These are phyloP conservation scores for Euphonia xanthogaster DNA, from an alignment of 2,797 vertebrate genomes.

Conservation along the genomic window DNA sequence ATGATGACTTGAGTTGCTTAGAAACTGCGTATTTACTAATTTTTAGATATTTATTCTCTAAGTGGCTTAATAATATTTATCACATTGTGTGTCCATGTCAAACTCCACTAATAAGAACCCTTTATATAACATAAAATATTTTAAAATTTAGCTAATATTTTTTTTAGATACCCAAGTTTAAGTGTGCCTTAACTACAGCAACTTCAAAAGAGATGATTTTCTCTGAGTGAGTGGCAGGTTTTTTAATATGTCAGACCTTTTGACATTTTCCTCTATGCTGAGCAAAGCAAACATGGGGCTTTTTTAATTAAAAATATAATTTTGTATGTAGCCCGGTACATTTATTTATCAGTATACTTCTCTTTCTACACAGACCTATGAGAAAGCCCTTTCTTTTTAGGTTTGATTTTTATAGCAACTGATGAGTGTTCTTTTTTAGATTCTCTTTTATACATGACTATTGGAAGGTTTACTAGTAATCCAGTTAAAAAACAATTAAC, in stretches of 20 bases:
- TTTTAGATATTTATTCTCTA: neutral
- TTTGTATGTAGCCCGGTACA: neutral
- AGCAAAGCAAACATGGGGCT: accelerated
- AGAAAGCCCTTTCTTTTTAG: neutral
- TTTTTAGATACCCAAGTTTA: neutral
- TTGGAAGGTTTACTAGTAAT: neutral
- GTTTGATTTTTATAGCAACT: neutral
- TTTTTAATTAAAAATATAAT: neutral
- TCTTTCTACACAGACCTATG: neutral
- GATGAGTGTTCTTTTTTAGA: neutral
- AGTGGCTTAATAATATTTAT: neutral
- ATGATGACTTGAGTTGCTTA: neutral
- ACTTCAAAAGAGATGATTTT: neutral
- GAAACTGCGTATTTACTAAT: neutral
- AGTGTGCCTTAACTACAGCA: neutral
- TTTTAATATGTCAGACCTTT: neutral
- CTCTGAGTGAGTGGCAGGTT: neutral
- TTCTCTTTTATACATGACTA: neutral
- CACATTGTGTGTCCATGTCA: neutral
- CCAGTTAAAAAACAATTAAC: neutral
- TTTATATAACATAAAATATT: neutral
- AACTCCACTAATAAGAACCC: neutral
- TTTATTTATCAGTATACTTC: neutral
- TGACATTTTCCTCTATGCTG: neutral
- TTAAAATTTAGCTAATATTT: neutral